Evolutionary conservation across 2,888 invertebrate species (phyloP).

Genomic region (Hemithea aestivaria): DNA sequence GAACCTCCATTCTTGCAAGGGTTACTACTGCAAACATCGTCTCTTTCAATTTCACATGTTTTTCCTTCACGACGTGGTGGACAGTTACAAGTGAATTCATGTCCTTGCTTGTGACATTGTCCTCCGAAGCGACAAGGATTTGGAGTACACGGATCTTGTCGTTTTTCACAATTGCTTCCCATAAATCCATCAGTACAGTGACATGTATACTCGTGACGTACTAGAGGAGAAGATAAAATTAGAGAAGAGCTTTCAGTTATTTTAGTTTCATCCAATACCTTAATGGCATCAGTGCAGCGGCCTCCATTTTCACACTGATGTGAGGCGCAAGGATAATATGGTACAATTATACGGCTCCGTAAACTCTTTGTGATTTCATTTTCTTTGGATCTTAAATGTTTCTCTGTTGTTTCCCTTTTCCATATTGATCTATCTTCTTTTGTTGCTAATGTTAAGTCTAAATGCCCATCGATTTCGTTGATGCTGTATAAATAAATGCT

Average conservation of each 20-base stretch:
- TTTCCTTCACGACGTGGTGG: constrained; percentile 88
- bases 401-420: constrained; percentile 81
- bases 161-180: constrained; percentile 88
- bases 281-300: constrained; percentile 84
- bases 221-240: constrained; percentile 89
- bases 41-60: constrained; percentile 89
- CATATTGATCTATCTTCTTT: constrained; percentile 80
- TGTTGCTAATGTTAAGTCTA: constrained; percentile 86
- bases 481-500: constrained; percentile 86
- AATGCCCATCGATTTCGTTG: constrained; percentile 81
- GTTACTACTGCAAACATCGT: constrained; percentile 90
- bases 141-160: constrained; percentile 94
- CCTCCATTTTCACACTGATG: constrained; percentile 89
- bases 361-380: constrained; percentile 81
- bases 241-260: constrained; percentile 90
- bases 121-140: constrained; percentile 93
- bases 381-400: constrained; percentile 82
- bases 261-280: constrained; percentile 83
- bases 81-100: constrained; percentile 91
- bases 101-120: constrained; percentile 89
- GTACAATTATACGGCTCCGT: constrained; percentile 81
- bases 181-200: constrained; percentile 91
- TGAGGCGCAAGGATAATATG: constrained; percentile 87
- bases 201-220: constrained; percentile 88
- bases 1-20: constrained; percentile 96